Base-by-base conservation (phyloP, 1,140 invertebrate genomes). In the Protaetia brevitarsis region DNA sequence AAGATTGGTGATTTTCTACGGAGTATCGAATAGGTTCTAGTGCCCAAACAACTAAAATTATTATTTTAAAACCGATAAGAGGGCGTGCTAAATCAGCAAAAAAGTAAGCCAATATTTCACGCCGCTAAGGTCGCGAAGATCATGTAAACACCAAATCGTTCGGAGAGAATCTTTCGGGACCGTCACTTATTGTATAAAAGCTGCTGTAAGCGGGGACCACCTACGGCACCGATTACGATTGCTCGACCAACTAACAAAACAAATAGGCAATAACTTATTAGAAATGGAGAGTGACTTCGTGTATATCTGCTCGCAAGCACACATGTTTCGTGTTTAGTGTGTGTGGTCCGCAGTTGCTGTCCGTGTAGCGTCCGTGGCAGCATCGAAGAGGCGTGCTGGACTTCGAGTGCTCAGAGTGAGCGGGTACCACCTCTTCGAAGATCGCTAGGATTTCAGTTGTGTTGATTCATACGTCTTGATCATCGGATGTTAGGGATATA, bases 221-320 rank as follows among this genome's bases (percentile, higher is more conserved):
- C 41, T 23, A 51, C 41, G 41, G 41, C 11, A 26, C n/a, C 41
- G 41, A 51, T 51, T 51, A 51, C 41, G 19, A 51, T 51, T 51
- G 41, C 41, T 23, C 16, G 26, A 19, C 41, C 41, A 51, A 23
- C 41, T 51, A 51, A 51, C 19, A 51, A 51, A 51, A 51, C 41
- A 51, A 51, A 51, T 51, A 51, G 41, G 19, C 41, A 51, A 51
- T 51, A 51, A 51, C 41, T 45, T 45, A 51, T 51, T 51, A 51
- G 41, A 51, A 51, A 51, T 51, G 41, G 19, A 51, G 41, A 51
- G 21, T 51, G 41, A 19, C 19, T 51, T 51, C 26, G 37, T 45
- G 37, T 45, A 45, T 19, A 45, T n/a, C 13, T 2, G 13, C 16
- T 23, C 19, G 26, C 19, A 19, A 16, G 41, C 41, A 19, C 41